Base-by-base conservation (phyloP, 2,797 vertebrate species). In the Phataginus tricuspis region DNA sequence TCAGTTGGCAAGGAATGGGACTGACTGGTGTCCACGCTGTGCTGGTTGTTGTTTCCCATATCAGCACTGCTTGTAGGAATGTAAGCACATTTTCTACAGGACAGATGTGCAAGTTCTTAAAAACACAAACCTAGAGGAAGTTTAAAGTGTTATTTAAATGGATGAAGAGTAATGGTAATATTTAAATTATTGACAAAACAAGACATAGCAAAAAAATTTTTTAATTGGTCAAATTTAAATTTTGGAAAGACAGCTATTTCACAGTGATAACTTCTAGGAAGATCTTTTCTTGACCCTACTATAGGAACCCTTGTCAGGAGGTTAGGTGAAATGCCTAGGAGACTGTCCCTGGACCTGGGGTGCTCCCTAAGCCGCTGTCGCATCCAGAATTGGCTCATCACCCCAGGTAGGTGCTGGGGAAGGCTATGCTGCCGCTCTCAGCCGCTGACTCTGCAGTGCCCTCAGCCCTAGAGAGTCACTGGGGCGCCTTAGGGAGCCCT, bases 61-160 rank as follows among this genome's bases (percentile, higher is more conserved):
- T 55, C 19, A 86, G 51, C 25, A 21, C 49, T 64, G 14, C 16
- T 92, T 72, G 1, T 14, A 27, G 51, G 15, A 61, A 69, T 55
- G 8, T 49, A 95, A 92, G 14, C 16, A 57, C 37, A 31, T 64
- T 93, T 61, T 55, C 34, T 94, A 37, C 12, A 45, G 45, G 39
- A 90, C n/a, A 85, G 29, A 75, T 45, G 19, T 59, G 37, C 9
- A 59, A 61, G 55, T 45, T 51, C 21, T 90, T 74, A 68, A 4
- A 51, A 66, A 72, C n/a, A 34, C 34, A 53, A 74, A 66, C 12
- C 13, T 66, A 61, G 55, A 4, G 9, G 49, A 89, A 83, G 37
- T 64, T 79, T 86, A 80, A 94, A 75, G 49, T 53, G n/a, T 95
- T 95, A 72, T 69, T 88, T 82, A 91, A 83, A 79, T 19, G 69